Evolutionary conservation across 2,797 vertebrate genomes (phyloP).

Genomic region (Potorous gilbertii): DNA sequence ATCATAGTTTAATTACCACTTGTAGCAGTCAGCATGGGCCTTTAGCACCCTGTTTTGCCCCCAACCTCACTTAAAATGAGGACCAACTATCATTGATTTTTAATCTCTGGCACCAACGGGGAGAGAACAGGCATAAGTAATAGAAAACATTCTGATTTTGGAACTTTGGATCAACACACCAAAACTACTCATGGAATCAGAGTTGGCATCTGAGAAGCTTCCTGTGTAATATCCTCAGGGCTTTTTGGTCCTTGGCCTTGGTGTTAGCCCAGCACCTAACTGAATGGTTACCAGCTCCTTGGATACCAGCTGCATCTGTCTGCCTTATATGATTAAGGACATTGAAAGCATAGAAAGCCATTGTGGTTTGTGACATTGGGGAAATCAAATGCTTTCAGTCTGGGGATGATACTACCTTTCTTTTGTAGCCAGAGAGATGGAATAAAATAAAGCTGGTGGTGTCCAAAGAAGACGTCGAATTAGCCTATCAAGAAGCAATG

Average conservation of each 20-base stretch:
- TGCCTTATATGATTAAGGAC: background rate
- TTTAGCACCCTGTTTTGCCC: background rate
- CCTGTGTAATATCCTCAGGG: background rate
- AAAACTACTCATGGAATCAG: background rate
- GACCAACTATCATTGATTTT: background rate
- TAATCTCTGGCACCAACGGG: background rate
- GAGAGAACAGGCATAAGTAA: background rate
- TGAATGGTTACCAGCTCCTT: background rate
- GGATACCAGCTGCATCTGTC: background rate
- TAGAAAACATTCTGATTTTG: background rate
- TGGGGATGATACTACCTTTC: background rate
- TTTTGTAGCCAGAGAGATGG: slow-evolving; percentile 89
- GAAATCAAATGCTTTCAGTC: background rate
- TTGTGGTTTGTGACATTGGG: background rate
- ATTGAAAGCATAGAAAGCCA: background rate
- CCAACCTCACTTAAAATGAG: background rate
- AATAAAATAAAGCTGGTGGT: slow-evolving; percentile 96
- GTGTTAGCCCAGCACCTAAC: background rate
- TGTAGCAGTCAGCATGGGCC: background rate
- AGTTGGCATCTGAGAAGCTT: background rate
- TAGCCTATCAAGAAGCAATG: slow-evolving; percentile 96
- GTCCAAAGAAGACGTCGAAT: slow-evolving; percentile 93
- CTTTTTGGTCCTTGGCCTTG: background rate
- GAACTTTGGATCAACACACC: background rate
- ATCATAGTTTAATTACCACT: background rate